These are phyloP conservation scores for Anastatus disparis DNA, from an alignment of 1,140 invertebrate genomes.

Conservation along the genomic window DNA sequence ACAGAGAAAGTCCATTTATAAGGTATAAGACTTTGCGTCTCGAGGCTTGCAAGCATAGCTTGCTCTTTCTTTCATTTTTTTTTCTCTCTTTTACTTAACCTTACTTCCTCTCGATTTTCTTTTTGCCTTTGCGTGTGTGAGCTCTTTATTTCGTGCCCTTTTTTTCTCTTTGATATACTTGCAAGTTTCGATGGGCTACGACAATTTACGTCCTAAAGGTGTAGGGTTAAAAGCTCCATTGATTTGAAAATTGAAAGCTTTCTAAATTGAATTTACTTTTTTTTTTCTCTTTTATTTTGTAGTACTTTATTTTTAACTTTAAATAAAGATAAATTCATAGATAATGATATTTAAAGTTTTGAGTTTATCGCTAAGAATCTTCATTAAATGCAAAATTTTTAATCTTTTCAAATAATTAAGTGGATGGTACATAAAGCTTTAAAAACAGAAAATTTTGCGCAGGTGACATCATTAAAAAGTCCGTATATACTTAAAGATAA, in stretches of 20 bases:
- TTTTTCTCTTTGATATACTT: too few species aligned
- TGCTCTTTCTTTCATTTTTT: neutral
- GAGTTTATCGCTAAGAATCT: too few species aligned
- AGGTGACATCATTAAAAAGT: too few species aligned
- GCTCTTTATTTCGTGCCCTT: too few species aligned
- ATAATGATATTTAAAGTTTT: neutral
- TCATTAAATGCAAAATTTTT: too few species aligned
- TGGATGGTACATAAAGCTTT: too few species aligned
- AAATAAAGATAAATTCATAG: neutral
- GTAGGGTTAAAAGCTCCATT: neutral
- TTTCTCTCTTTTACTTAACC: neutral
- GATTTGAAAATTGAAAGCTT: neutral
- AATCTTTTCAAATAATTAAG: too few species aligned
- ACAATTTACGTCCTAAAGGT: slow-evolving; percentile 8
- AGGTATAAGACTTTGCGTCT: slow-evolving; percentile 29
- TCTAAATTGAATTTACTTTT: neutral
- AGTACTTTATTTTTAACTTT: neutral
- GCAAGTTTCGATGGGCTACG: slow-evolving; percentile 2
- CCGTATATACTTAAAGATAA: too few species aligned
- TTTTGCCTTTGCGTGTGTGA: neutral
- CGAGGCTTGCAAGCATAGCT: neutral
- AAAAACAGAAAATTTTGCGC: too few species aligned
- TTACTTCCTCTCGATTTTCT: neutral
- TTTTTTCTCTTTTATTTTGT: too few species aligned
- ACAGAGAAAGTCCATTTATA: slow-evolving; percentile 45